Conservation (phyloP, 64 coral and sea anemone species). For the Catalaphyllia jardinei region DNA sequence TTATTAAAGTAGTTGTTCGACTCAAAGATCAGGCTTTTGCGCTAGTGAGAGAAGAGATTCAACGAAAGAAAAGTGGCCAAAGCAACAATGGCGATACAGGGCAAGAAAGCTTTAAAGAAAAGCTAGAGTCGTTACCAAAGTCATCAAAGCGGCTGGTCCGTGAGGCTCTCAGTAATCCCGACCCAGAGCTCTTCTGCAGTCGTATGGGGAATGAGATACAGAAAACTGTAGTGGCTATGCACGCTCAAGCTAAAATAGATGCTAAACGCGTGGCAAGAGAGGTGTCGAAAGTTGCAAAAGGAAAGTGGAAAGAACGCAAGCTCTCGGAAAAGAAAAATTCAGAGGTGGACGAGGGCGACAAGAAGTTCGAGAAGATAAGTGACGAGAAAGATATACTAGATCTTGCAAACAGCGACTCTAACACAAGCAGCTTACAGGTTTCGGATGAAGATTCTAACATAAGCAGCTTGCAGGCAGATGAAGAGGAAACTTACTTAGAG, state of each 20-base stretch:
- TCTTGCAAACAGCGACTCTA: too few relatives aligned
- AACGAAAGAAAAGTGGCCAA: background rate
- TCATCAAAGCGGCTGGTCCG: background rate
- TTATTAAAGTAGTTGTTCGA: background rate
- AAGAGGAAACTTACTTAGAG: too few relatives aligned
- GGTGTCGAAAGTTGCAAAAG: conserved; percentile 4
- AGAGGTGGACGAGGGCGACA: too few relatives aligned
- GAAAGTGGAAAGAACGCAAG: background rate
- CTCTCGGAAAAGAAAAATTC: too few relatives aligned
- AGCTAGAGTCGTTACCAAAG: conserved; percentile 5
- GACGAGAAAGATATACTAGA: too few relatives aligned
- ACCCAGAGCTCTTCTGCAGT: background rate
- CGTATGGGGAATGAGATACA: background rate
- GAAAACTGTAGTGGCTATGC: background rate
- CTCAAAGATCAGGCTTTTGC: background rate
- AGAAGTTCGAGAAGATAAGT: too few relatives aligned
- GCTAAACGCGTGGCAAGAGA: background rate
- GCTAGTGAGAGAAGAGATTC: background rate
- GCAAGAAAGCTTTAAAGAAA: background rate
- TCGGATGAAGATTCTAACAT: too few relatives aligned
- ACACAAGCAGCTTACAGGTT: too few relatives aligned
- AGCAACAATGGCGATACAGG: background rate
- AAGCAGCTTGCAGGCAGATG: too few relatives aligned
- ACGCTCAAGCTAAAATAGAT: background rate
- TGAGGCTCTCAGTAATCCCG: background rate